Percentiles rank a stretch among this genome's conserved stretches.
These are phyloP conservation scores for Diplodus sargus DNA, from an alignment of 2,797 vertebrate species.

Conservation along the genomic window DNA sequence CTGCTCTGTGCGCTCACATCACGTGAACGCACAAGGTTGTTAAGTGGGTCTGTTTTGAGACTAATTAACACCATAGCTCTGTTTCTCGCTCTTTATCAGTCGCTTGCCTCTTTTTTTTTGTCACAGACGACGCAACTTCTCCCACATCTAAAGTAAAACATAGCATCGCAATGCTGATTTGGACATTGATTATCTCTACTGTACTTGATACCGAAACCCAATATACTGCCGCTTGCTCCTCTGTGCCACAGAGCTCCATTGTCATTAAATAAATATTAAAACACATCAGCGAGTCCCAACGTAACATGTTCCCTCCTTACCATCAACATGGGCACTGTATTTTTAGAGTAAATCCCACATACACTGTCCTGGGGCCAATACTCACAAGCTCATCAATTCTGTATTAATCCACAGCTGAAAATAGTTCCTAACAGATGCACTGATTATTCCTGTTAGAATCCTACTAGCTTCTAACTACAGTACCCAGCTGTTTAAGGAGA, in stretches of 20 bases:
- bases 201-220: not conserved
- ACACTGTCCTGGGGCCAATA: not conserved
- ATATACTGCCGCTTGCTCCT: not conserved
- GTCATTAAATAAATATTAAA: constrained; percentile 8
- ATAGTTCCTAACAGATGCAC: not conserved
- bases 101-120: no score
- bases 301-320: constrained; percentile 2
- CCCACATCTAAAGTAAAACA: no score
- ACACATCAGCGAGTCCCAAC: not conserved
- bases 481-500: not conserved
- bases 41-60: no score
- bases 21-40: no score
- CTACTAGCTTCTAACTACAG: not conserved
- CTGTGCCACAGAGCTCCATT: not conserved
- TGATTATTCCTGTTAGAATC: not conserved
- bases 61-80: no score
- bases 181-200: no score
- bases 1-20: no score
- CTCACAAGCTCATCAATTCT: not conserved
- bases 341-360: constrained; percentile 8
- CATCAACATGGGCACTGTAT: not conserved
- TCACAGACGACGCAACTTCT: no score
- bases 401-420: constrained; percentile 11
- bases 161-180: no score
- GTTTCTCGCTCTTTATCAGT: no score